Evolutionary conservation across 2,113 vertebrate genomes (phyloP), one percentile per base, ranked within the genome.

Genomic region (Salvelinus namaycush): DNA sequence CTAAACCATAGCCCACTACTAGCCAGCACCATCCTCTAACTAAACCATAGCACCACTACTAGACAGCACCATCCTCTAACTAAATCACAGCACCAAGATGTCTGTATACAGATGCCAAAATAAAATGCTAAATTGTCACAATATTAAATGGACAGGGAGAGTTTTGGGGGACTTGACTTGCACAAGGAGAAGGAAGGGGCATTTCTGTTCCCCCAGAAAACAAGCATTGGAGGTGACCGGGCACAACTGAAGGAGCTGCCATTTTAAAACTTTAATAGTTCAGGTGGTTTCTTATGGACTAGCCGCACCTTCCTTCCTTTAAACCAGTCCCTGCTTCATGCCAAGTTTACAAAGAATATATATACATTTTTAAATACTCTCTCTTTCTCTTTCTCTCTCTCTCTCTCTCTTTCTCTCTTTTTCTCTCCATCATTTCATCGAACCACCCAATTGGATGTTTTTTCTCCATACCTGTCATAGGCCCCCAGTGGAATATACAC

Each of bases 211-310:
- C 31, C 2, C 20, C 54, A 72, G 26, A 26, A 68, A 44, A 57
- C 66, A 2, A 27, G 66, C 44, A 70, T 76, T 75, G 59, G 6
- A 26, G 72, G 66, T 44, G 14, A 72, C 48, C 49, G 7, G 73
- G 13, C 13, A 13, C 70, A 62, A 72, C n/a, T 59, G 59, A 86
- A 78, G 54, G 39, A 11, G 39, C 39, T 44, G 60, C 67, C 72
- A 62, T 74, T 76, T 76, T 71, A 73, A 76, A 64, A 24, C 72
- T 39, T 49, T 76, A 57, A 20, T 20, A 57, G 4, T 4, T 81
- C 85, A 82, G 81, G 77, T 79, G 78, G 72, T 83, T 74, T 74
- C 70, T 78, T 65, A 78, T 78, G 76, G 73, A 75, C 73, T 69
- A 24, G 70, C 51, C 49, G 29, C 16, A 8, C 64, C 76, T 81